Conservation (phyloP, 2,888 invertebrate species). For the Adela reaumurella region DNA sequence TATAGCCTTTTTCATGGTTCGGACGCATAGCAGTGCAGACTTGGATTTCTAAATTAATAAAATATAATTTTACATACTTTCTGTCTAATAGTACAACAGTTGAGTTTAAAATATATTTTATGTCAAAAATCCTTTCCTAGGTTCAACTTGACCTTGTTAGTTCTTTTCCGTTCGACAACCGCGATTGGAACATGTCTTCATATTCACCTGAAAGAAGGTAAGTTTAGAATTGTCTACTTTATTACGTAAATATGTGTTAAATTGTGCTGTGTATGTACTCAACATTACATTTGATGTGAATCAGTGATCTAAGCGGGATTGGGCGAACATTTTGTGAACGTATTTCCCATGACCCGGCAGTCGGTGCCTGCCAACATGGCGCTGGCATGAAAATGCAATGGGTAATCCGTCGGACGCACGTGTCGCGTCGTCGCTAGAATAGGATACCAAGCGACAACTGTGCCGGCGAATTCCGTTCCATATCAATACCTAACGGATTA, state of each 20-base stretch:
- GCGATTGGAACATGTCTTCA: constrained; percentile 82
- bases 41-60: too few relatives aligned
- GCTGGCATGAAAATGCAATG: constrained; percentile 42
- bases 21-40: too few relatives aligned
- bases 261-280: neutral
- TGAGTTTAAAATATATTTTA: too few relatives aligned
- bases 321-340: neutral
- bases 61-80: too few relatives aligned
- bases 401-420: constrained; percentile 37
- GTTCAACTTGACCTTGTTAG: constrained; percentile 57
- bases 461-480: too few relatives aligned
- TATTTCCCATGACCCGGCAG: constrained; percentile 15
- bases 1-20: too few relatives aligned
- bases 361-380: constrained; percentile 56
- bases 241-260: neutral
- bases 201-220: constrained; percentile 78
- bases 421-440: constrained; percentile 17
- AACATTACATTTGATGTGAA: too few relatives aligned
- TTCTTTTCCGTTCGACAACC: constrained; percentile 73
- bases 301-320: too few relatives aligned
- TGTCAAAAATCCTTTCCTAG: constrained; percentile 21
- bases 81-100: too few relatives aligned
- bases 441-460: too few relatives aligned
- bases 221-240: constrained; percentile 32
- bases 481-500: too few relatives aligned